Evolutionary conservation across 2,797 vertebrate species (phyloP).

Genomic region (Tapirus indicus): DNA sequence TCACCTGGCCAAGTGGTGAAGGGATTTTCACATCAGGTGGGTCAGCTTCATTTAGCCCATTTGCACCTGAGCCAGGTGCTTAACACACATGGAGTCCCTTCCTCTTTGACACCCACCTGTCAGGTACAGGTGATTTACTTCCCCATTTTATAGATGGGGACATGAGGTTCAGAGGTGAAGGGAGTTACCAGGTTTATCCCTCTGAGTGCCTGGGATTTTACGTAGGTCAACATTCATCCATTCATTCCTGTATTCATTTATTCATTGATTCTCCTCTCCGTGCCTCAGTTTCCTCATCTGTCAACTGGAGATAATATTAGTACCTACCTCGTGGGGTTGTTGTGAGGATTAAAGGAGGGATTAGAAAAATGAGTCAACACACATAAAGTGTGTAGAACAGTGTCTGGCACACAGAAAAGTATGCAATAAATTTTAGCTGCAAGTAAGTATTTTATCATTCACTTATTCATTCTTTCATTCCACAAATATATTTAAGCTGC

Average conservation of each 20-base stretch:
- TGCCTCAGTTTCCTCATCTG: conserved; percentile 12
- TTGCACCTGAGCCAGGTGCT: neutral
- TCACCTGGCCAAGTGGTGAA: neutral
- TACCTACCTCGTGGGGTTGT: neutral
- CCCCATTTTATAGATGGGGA: neutral
- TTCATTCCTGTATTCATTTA: neutral
- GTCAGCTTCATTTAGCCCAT: too few relatives aligned
- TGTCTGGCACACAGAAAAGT: neutral
- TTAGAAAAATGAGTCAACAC: neutral
- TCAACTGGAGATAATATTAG: neutral
- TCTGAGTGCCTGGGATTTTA: neutral
- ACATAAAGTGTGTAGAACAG: neutral
- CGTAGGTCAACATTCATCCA: neutral
- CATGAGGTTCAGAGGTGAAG: neutral
- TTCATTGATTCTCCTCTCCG: neutral
- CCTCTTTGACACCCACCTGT: neutral
- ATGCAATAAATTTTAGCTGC: neutral
- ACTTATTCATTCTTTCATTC: neutral
- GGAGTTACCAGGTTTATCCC: neutral
- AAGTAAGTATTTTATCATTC: neutral
- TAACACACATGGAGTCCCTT: neutral
- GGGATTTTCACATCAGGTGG: neutral
- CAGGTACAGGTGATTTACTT: neutral
- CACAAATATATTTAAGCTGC: neutral
- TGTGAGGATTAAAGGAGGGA: neutral